Conservation (phyloP, 2,797 vertebrate genomes). For the Poeciliopsis gracilis region DNA sequence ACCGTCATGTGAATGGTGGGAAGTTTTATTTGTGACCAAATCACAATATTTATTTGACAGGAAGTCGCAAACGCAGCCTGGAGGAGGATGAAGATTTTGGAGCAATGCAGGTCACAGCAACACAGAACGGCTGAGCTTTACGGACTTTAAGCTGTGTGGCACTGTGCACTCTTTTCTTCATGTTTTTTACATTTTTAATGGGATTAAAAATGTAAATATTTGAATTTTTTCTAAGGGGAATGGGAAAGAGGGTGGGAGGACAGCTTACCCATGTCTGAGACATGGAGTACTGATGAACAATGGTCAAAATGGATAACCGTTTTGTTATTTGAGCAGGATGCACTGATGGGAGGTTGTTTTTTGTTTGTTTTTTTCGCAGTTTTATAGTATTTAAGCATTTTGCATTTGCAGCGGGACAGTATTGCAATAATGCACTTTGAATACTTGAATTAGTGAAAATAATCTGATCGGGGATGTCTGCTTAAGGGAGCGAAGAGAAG, state of each 20-base stretch:
- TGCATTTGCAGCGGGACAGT: conserved; percentile 99
- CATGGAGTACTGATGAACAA: conserved; percentile 54
- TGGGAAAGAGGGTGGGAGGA: conserved; percentile 41
- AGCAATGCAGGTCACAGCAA: conserved; percentile 91
- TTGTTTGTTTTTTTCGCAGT: conserved; percentile 87
- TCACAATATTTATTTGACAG: conserved; percentile 66
- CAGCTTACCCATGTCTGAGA: conserved; percentile 72
- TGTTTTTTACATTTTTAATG: conserved; percentile 84
- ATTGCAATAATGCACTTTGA: conserved; percentile 99
- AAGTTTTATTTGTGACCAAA: not conserved
- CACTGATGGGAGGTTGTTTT: conserved; percentile 77
- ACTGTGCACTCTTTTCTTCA: conserved; percentile 59
- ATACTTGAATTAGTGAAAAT: conserved; percentile 92
- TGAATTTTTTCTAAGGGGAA: conserved; percentile 78
- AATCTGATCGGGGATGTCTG: conserved; percentile 61
- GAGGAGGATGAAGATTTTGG: conserved; percentile 97
- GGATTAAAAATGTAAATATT: conserved; percentile 86
- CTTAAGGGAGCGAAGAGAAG: conserved; percentile 63
- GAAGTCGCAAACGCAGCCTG: conserved; percentile 92
- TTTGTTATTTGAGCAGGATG: conserved; percentile 72
- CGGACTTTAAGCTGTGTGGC: conserved; percentile 54
- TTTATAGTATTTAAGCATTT: conserved; percentile 98
- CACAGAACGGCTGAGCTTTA: conserved; percentile 88
- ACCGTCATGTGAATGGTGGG: not conserved
- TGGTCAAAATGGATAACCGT: conserved; percentile 64